Evolutionary conservation across 2,797 vertebrate genomes (phyloP), one percentile per base, ranked within the genome.

Genomic region (Loris lydekkerianus): DNA sequence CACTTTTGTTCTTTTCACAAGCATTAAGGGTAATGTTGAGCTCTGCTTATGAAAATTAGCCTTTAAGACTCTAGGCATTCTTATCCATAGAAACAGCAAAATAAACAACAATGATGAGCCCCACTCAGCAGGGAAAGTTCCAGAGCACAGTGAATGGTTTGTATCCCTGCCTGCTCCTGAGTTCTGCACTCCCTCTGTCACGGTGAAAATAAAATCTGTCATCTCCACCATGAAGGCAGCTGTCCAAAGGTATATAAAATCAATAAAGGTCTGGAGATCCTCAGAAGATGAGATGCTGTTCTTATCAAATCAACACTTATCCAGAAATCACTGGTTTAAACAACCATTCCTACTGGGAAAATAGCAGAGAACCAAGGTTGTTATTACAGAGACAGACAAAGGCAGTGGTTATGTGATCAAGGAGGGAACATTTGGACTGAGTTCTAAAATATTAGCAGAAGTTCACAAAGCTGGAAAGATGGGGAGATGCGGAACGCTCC

Each of bases 81-180:
- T 43, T 69, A 63, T 21, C 25, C 53, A 15, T 1, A 31, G 10
- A 17, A 17, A 23, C 43, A 29, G 58, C 65, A 77, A 73, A 21
- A 31, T 17, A 13, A 83, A 17, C 27, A 53, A 6, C 4, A 3
- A 61, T 7, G 2, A 5, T 5, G 37, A 31, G 65, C n/a, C 72
- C 43, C n/a, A 0, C 8, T 37, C 0, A 20, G 11, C 3, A 11
- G 29, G 25, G 31, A 53, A 29, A 6, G 21, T 27, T 84, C 13
- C 2, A 8, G 37, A 6, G 9, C 65, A 58, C 80, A 37, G 0
- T 0, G 17, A 2, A 13, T 0, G 2, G 3, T 65, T 1, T 34
- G 21, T 14, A 4, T 18, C 14, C 2, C 8, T 1, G 10, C 61
- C 70, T 31, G 2, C 20, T 76, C 49, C 61, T 9, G 11, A 17